phyloP scores from a whole-genome alignment of 2,888 invertebrate species.

The Chloroclysta siterata region DNA sequence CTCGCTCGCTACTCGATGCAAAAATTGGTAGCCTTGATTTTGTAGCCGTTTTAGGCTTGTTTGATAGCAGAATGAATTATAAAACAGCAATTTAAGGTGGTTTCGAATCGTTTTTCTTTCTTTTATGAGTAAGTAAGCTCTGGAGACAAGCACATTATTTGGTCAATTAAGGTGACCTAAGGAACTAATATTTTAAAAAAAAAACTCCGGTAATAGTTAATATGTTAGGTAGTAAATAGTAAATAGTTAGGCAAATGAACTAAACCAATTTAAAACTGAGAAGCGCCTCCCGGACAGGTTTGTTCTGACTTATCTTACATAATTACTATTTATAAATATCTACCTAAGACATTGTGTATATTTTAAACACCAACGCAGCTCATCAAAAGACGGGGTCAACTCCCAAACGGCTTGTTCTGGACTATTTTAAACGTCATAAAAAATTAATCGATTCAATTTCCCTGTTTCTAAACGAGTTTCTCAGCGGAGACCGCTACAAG shows the following conservation, averaged over 20 bases:
- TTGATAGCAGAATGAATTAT: neutral
- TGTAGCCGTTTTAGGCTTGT: slow-evolving; percentile 3
- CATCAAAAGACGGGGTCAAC: neutral
- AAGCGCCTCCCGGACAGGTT: too few relatives aligned
- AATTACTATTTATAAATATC: too few relatives aligned
- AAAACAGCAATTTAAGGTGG: neutral
- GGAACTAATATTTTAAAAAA: too few relatives aligned
- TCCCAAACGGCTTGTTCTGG: neutral
- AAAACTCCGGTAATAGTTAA: too few relatives aligned
- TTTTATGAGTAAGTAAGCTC: too few relatives aligned
- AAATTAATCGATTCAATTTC: slow-evolving; percentile 12
- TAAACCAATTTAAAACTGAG: too few relatives aligned
- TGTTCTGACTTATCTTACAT: too few relatives aligned
- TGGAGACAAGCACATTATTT: too few relatives aligned
- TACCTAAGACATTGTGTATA: too few relatives aligned
- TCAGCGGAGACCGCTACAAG: slow-evolving; percentile 35
- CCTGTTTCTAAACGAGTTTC: slow-evolving; percentile 34
- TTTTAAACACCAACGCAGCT: neutral
- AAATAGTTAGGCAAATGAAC: neutral
- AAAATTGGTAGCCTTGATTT: slow-evolving; percentile 24
- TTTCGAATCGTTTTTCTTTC: too few relatives aligned
- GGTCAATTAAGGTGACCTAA: too few relatives aligned
- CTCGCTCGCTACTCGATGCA: slow-evolving; percentile 17
- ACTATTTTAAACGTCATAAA: slow-evolving; percentile 15
- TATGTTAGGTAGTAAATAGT: too few relatives aligned